These are phyloP conservation scores for Thomomys bottae DNA, from an alignment of 2,113 vertebrate genomes.

Conservation along the genomic window DNA sequence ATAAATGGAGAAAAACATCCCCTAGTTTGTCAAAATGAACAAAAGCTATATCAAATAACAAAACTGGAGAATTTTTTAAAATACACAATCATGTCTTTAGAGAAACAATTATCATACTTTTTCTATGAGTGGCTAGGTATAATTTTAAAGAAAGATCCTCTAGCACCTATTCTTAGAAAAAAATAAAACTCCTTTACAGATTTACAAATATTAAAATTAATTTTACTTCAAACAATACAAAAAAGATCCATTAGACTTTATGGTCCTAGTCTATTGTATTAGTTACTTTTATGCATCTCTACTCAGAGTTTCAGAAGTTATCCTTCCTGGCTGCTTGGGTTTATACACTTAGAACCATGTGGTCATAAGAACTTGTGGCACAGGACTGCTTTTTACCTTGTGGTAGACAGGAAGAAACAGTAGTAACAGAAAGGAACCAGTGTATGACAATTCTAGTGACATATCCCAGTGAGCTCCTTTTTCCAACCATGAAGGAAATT, in stretches of 20 bases:
- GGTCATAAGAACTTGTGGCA: too few species aligned
- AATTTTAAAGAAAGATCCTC: slow-evolving; percentile 23
- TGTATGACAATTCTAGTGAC: too few species aligned
- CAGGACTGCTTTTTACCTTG: too few species aligned
- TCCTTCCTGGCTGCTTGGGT: too few species aligned
- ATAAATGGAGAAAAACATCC: neutral
- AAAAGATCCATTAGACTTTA: neutral
- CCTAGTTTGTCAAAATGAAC: neutral
- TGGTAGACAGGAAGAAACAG: too few species aligned
- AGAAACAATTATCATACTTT: neutral
- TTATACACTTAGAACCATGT: too few species aligned
- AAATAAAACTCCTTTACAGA: too few species aligned
- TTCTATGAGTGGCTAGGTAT: neutral
- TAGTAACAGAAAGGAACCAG: too few species aligned
- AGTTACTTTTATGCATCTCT: too few species aligned
- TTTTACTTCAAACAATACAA: neutral
- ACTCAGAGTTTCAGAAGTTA: too few species aligned
- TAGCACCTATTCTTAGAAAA: neutral
- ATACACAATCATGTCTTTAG: neutral
- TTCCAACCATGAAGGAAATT: too few species aligned
- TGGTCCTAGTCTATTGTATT: neutral
- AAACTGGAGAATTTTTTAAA: neutral
- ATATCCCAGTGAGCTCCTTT: too few species aligned
- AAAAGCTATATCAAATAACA: neutral
- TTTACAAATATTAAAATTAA: neutral